These are phyloP conservation scores for Shinisaurus crocodilurus DNA, from an alignment of 2,113 vertebrate species.

Conservation along the genomic window DNA sequence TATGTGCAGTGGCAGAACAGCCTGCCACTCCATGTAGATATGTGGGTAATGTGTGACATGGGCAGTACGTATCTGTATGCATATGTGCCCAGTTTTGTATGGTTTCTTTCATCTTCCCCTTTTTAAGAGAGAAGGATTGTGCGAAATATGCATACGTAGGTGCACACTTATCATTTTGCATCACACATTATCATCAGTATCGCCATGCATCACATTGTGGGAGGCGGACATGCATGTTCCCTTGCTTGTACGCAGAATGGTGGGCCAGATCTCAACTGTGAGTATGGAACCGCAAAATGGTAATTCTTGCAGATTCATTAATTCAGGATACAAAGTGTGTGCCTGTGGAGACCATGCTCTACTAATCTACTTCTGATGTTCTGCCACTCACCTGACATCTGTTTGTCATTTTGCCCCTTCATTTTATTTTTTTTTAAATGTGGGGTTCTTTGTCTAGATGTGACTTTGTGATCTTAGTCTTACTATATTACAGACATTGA, in stretches of 20 bases:
- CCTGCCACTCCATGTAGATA: background rate
- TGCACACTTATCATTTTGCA: background rate
- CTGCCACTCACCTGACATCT: background rate
- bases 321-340: background rate
- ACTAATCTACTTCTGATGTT: constrained; percentile 5
- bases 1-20: background rate
- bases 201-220: background rate
- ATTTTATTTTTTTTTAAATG: background rate
- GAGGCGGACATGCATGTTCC: background rate
- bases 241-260: background rate
- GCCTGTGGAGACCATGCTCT: background rate
- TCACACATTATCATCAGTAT: background rate
- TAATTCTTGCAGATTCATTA: background rate
- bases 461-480: constrained; percentile 51
- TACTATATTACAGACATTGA: constrained; percentile 34
- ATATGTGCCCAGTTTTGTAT: background rate
- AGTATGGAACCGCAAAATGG: background rate
- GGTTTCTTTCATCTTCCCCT: background rate
- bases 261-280: background rate
- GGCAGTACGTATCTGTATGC: background rate
- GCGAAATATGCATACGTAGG: background rate
- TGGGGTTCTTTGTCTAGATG: background rate
- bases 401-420: background rate
- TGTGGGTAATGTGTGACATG: background rate
- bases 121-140: background rate